Evolutionary conservation across 37 sponge, comb jelly and placozoan genomes (phyloP), one percentile per base, ranked within the genome.

Genomic region (Agelas oroides): DNA sequence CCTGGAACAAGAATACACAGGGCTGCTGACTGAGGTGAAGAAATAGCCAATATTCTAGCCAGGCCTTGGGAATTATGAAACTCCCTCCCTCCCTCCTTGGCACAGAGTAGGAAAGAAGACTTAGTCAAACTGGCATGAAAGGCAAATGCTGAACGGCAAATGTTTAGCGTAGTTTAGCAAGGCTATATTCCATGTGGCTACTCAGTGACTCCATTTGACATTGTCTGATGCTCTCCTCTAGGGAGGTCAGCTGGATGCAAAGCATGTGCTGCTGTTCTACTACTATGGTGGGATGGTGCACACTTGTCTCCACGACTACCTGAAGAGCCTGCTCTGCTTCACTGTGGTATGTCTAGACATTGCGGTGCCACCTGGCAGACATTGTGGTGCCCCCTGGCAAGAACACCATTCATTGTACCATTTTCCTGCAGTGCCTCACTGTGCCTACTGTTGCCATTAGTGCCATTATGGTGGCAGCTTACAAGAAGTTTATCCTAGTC

Each of bases 241-340:
- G 95, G 75, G 79, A 15, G 54, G 38, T 1, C 89, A 87, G 78
- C 82, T 95, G 75, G 98, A 97, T 57, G 76, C 77, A 2, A 76
- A 85, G 65, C 73, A 86, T 25, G 75, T 97, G 23, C 70, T 97
- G 19, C 87, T 88, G 18, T 97, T 85, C 87, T 95, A 86, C 84
- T 97, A 97, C 65, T 97, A 97, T 87, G 98, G 98, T 41, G 98
- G 98, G 18, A 90, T 95, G 87, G 84, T 93, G 38, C 95, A 93
- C 89, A 82, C 97, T 0, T 87, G 90, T 64, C 81, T 97, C 46
- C 92, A 91, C 23, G 80, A 90, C 84, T 97, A 91, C 85, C 75
- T 80, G 6, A 85, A 80, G 52, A 94, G 96, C 39, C 76, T 93
- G 24, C 92, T 90, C 30, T 95, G 91, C 73, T 88, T 93, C 65